Percentiles rank a stretch among this genome's conserved stretches.
Conservation (phyloP, 2,888 invertebrate species). For the Geophilus truncorum region DNA sequence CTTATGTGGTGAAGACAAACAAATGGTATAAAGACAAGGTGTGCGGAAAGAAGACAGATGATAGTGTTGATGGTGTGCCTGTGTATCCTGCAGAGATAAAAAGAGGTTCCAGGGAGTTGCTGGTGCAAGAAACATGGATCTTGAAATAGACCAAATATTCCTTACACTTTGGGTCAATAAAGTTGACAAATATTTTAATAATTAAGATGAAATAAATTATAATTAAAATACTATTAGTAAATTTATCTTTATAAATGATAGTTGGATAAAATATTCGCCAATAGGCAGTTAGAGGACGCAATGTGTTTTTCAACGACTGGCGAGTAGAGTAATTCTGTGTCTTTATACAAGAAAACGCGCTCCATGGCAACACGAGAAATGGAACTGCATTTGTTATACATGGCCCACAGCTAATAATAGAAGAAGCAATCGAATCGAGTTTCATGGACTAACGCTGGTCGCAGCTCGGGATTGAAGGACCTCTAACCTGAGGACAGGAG, state of each 20-base stretch:
- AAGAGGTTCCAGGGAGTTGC: neutral
- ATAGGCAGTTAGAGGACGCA: neutral
- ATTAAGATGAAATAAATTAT: too few species aligned
- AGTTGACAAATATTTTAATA: too few species aligned
- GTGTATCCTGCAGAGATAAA: neutral
- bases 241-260: too few species aligned
- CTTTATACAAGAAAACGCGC: neutral
- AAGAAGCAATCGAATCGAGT: neutral
- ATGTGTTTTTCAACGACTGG: neutral
- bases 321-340: neutral
- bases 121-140: neutral
- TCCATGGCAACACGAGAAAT: neutral
- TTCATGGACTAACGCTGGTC: neutral
- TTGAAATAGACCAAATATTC: neutral
- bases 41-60: neutral
- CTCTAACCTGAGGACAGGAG: neutral
- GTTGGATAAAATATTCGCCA: neutral
- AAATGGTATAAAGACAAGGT: neutral
- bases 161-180: too few species aligned
- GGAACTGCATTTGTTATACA: neutral
- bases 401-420: neutral
- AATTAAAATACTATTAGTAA: too few species aligned
- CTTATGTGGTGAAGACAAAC: neutral
- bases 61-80: neutral
- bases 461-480: neutral